Evolutionary conservation across 2,888 invertebrate species (phyloP).

Genomic region (Neuroscelio doddi): DNA sequence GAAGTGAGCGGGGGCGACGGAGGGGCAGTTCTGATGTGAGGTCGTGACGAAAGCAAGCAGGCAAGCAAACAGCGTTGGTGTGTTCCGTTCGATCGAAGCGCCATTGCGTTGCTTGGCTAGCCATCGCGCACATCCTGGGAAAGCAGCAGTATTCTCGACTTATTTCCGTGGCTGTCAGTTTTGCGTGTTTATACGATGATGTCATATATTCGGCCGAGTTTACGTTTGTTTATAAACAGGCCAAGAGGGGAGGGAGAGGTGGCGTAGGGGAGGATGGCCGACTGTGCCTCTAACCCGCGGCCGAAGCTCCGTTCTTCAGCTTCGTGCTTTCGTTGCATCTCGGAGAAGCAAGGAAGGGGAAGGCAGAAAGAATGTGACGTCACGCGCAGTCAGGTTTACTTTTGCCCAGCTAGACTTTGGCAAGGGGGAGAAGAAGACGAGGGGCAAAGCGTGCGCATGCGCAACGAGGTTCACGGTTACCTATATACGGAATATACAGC

Average conservation of each 20-base stretch:
- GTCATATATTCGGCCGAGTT: constrained; percentile 14
- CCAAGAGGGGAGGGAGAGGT: background rate
- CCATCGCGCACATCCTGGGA: constrained; percentile 10
- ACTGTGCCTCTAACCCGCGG: background rate
- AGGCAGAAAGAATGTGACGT: constrained; percentile 7
- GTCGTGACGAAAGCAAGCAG: constrained; percentile 14
- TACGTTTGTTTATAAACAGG: constrained; percentile 14
- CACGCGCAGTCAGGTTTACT: constrained; percentile 6
- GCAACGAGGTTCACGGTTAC: constrained; percentile 34
- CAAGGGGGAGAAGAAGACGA: constrained; percentile 13
- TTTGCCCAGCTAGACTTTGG: constrained; percentile 14
- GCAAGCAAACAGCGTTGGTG: constrained; percentile 11
- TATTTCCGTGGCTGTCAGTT: constrained; percentile 9
- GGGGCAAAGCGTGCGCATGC: constrained; percentile 37
- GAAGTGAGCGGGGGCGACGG: constrained; percentile 14
- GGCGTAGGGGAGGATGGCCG: background rate
- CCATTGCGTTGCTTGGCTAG: background rate
- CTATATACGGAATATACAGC: constrained; percentile 38
- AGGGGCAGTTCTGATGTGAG: constrained; percentile 9
- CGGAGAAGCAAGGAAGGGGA: background rate
- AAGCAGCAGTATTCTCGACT: constrained; percentile 4
- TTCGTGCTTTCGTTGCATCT: constrained; percentile 6
- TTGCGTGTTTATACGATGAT: constrained; percentile 7
- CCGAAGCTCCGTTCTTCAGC: constrained; percentile 1
- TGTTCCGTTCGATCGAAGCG: constrained; percentile 25